Base-by-base conservation (phyloP, 2,113 vertebrate species). In the Myanophis thanlyinensis region DNA sequence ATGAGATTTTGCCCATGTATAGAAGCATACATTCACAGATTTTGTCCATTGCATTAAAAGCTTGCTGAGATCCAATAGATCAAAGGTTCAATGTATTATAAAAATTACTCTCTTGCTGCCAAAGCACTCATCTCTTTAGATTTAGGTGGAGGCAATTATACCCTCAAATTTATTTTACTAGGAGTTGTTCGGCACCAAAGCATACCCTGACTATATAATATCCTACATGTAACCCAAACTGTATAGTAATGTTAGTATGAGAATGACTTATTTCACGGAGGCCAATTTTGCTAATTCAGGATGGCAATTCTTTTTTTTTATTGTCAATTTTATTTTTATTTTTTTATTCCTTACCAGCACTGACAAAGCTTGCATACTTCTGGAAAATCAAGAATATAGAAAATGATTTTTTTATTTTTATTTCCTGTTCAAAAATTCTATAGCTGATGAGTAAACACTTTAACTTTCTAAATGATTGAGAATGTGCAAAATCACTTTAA, bases 401-500 rank as follows among this genome's bases (percentile, higher is more conserved):
- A 51, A 87, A 46, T 40, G 30, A 23, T 23, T 54, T 13, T 59
- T 62, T 62, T n/a, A 87, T 22, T 30, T 27, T 67, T 49, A 51
- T 35, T 62, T 48, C 80, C 47, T 27, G 62, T 67, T 6, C 23
- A 25, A 85, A 59, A 22, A 40, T 48, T 25, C 67, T 30, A 54
- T 85, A 40, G 20, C 23, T 23, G 27, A 52, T n/a, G 47, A 52
- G 3, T 92, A 49, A 73, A 59, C 44, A n/a, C 62, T 89, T 93
- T 91, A 85, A 47, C 53, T 53, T 7, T 89, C 44, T 80, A 59
- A 46, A 49, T 87, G n/a, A 5, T 93, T 93, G 88, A 91, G 20
- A 95, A 95, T 91, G 59, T 48, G 20, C 90, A n/a, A 92, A 96
- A 92, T 88, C 54, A 88, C 22, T 91, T 90, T n/a, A 89, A 96